Conservation (phyloP, 2,888 invertebrate genomes). For the Pollenia griseotomentosa region DNA sequence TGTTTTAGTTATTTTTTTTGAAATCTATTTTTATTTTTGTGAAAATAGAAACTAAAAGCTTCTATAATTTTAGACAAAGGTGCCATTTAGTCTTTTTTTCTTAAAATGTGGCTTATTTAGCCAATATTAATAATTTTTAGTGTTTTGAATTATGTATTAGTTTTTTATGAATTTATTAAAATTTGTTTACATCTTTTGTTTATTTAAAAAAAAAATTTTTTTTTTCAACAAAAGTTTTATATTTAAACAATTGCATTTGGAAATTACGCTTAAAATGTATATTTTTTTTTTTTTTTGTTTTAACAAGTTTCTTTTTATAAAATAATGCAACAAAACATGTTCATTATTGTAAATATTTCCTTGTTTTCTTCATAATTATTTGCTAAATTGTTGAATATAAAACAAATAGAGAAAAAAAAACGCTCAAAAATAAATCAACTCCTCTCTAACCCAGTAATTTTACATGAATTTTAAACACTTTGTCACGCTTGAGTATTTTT, state of each 20-base stretch:
- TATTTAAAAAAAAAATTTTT: neutral
- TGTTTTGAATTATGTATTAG: too few species aligned
- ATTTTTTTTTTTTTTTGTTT: conserved; percentile 33
- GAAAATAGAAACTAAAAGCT: too few species aligned
- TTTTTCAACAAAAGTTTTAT: neutral
- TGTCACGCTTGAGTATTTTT: conserved; percentile 56
- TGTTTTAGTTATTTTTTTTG: too few species aligned
- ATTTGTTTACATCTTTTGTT: too few species aligned
- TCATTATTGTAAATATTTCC: conserved; percentile 45
- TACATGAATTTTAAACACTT: conserved; percentile 49
- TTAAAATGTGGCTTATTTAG: too few species aligned
- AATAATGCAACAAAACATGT: neutral
- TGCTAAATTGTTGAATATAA: conserved; percentile 33
- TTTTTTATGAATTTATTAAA: too few species aligned
- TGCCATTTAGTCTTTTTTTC: too few species aligned
- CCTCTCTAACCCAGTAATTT: conserved; percentile 63
- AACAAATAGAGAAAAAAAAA: neutral
- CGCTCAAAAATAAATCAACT: neutral
- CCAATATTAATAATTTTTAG: too few species aligned
- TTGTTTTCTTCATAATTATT: conserved; percentile 32
- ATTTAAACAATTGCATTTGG: conserved; percentile 18
- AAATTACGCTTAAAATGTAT: neutral
- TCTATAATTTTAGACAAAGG: too few species aligned
- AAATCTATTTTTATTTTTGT: too few species aligned
- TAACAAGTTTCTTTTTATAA: conserved; percentile 18